Evolutionary conservation across 2,797 vertebrate species (phyloP), one percentile per base, ranked within the genome.

Genomic region (Odontamblyopus rebecca): DNA sequence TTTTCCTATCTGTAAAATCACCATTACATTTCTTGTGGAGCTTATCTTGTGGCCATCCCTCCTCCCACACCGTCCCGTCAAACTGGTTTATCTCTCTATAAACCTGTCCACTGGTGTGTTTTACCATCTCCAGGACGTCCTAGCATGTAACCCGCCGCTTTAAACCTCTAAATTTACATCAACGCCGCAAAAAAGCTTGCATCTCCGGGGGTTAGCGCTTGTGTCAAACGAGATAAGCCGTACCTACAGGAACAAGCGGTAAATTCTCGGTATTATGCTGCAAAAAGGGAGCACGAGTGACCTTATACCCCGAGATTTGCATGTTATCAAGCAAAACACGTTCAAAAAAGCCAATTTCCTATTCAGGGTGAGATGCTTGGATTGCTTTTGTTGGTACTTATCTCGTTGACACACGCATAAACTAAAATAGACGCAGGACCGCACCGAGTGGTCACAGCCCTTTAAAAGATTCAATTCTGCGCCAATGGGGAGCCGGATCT

Each of bases 301-400:
- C 91, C 92, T 91, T 92, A 87, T 83, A 72, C 80, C 79, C 75
- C 76, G 60, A 53, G 48, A 87, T 92, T 86, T 89, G 80, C 85
- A 89, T 89, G 80, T 85, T 89, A 86, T 88, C 83, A 70, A 44
- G 74, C 27, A 63, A 19, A 53, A 19, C 72, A 69, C 67, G 69
- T 50, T 57, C 1, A 69, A 61, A 66, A 77, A 70, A 82, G 81
- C 81, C 80, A 72, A 85, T 91, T 91, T 89, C 59, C 61, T 38
- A 81, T 88, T 89, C 86, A 19, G 65, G 68, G 76, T 72, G 68
- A 89, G 88, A 91, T 88, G 72, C 63, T 81, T 73, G 89, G 88
- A 92, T 92, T 88, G 78, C 69, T 79, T 77, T 86, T 51, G 79
- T 79, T 83, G 78, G 76, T 79, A 80, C 78, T 87, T 85, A 86